A percentile compares a stretch with the other conserved stretches of the same genome.
Conservation (phyloP, 2,797 vertebrate genomes). For the Bradypus variegatus region DNA sequence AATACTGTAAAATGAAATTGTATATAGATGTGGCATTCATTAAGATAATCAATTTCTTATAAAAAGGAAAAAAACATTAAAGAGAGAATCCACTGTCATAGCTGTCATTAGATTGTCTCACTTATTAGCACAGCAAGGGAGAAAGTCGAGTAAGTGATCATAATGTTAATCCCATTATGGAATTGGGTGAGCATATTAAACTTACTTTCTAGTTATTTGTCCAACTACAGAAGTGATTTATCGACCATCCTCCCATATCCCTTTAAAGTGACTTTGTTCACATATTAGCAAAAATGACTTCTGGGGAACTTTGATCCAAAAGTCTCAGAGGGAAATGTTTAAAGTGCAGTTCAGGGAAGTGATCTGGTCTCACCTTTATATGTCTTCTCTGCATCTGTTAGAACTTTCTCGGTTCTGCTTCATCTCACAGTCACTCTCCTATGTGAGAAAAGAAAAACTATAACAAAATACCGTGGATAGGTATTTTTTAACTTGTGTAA, state of each 20-base stretch:
- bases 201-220: not conserved
- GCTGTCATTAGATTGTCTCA: not conserved
- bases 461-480: not conserved
- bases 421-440: not conserved
- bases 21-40: not conserved
- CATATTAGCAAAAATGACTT: not conserved
- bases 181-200: not conserved
- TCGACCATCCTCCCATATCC: not conserved
- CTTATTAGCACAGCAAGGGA: not conserved
- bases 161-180: not conserved
- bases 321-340: not conserved
- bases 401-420: not conserved
- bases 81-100: not conserved
- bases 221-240: not conserved
- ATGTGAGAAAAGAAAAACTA: not conserved
- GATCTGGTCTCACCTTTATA: not conserved
- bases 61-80: not conserved
- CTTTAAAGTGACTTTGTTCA: not conserved
- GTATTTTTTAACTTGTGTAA: not conserved
- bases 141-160: not conserved
- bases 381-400: not conserved
- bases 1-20: not conserved
- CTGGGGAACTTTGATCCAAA: not conserved
- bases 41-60: not conserved
- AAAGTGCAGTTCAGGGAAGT: not conserved